phyloP scores from a whole-genome alignment of 2,113 vertebrate genomes.

The Onychostruthus taczanowskii region DNA sequence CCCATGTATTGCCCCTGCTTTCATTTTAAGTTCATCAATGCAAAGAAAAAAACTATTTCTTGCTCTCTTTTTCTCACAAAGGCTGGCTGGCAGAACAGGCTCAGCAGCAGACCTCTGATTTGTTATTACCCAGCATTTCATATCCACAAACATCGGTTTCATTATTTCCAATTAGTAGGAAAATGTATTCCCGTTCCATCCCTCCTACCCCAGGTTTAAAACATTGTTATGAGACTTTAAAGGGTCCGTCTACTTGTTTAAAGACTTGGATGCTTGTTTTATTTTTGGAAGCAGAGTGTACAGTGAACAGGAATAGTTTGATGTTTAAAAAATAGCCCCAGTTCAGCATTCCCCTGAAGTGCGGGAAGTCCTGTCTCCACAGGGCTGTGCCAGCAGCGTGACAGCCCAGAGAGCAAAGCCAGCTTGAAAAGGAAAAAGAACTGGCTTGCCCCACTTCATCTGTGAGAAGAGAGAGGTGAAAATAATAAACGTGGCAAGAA shows the following conservation, averaged over 20 bases:
- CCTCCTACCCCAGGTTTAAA: background rate
- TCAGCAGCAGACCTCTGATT: conserved; percentile 21
- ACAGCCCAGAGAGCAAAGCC: background rate
- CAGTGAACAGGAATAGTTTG: conserved; percentile 30
- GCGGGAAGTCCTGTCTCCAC: conserved; percentile 23
- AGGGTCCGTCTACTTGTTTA: background rate
- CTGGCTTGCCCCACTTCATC: background rate
- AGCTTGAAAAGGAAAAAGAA: background rate
- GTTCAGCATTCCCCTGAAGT: conserved; percentile 36
- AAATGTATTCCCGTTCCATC: background rate
- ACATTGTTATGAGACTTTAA: conserved; percentile 27
- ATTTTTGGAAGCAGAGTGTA: conserved; percentile 41
- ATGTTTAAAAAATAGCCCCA: conserved; percentile 33
- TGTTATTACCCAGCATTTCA: background rate
- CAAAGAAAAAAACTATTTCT: background rate
- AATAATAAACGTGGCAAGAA: background rate
- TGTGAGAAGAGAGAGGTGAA: conserved; percentile 13
- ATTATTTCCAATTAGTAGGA: conserved; percentile 4
- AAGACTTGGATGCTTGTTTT: conserved; percentile 10
- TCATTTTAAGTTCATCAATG: background rate
- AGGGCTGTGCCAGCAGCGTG: conserved; percentile 29
- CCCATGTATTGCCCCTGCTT: background rate
- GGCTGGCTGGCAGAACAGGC: background rate
- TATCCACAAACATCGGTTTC: background rate
- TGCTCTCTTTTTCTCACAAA: background rate